Percentiles rank a stretch among this genome's conserved stretches.
phyloP scores from a whole-genome alignment of 2,797 vertebrate genomes.

The Karalla daura region DNA sequence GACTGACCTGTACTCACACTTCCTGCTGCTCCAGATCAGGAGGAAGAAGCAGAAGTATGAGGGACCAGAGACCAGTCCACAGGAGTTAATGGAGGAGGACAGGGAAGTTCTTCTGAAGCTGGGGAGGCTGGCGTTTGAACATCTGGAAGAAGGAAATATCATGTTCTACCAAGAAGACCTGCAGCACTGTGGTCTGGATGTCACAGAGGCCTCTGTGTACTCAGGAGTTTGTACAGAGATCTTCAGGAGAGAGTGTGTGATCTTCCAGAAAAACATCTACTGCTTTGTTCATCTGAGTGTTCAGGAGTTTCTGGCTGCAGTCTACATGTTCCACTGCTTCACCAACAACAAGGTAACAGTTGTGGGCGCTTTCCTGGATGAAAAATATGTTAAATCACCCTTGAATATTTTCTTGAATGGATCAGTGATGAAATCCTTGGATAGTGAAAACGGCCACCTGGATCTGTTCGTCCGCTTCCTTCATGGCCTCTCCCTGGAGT shows the following conservation, averaged over 20 bases:
- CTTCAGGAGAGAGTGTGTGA: constrained; percentile 7
- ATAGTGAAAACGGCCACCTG: too few relatives aligned
- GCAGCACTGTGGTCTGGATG: background rate
- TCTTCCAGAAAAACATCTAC: constrained; percentile 26
- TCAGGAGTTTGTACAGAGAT: constrained; percentile 53
- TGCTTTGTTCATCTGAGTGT: constrained; percentile 55
- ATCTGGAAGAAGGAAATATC: constrained; percentile 43
- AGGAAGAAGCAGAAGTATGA: background rate
- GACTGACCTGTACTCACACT: constrained; percentile 48
- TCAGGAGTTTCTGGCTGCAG: constrained; percentile 54
- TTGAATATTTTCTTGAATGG: too few relatives aligned
- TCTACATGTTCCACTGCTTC: constrained; percentile 29
- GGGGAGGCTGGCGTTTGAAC: constrained; percentile 54
- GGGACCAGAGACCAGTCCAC: too few relatives aligned
- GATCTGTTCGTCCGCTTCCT: too few relatives aligned
- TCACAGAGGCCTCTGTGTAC: constrained; percentile 15
- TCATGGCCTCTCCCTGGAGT: too few relatives aligned
- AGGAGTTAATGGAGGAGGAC: constrained; percentile 7
- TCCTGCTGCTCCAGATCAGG: constrained; percentile 6
- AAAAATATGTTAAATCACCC: too few relatives aligned
- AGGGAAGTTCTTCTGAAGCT: constrained; percentile 38
- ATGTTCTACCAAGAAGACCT: constrained; percentile 48
- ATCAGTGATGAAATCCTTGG: too few relatives aligned
- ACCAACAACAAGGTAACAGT: too few relatives aligned
- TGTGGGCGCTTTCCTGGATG: too few relatives aligned